A percentile compares a stretch with the other conserved stretches of the same genome.
Evolutionary conservation across 2,113 vertebrate species (phyloP).

Genomic region (Geococcyx californianus): DNA sequence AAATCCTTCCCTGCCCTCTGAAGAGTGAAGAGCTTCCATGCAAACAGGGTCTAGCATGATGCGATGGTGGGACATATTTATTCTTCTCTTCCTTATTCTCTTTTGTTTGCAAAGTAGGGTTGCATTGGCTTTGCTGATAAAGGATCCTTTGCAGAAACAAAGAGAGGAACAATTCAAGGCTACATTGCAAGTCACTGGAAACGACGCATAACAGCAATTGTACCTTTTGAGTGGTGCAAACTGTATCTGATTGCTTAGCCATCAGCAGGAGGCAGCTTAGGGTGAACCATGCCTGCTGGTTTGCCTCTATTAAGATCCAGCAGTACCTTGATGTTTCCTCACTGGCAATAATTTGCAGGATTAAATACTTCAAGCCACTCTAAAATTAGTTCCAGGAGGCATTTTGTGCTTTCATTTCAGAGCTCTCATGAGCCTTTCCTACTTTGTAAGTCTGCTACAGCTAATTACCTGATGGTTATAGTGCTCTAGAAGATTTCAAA

Average conservation of each 20-base stretch:
- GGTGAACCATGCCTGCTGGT: slow-evolving; percentile 22
- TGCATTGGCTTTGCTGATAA: not conserved
- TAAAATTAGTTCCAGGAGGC: slow-evolving; percentile 61
- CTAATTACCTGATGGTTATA: slow-evolving; percentile 56
- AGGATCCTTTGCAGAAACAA: not conserved
- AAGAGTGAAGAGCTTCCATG: not conserved
- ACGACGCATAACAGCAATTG: not conserved
- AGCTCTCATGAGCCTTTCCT: slow-evolving; percentile 46
- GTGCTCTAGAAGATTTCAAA: slow-evolving; percentile 15
- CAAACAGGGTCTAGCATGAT: not conserved
- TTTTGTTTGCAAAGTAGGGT: not conserved
- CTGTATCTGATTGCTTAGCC: not conserved
- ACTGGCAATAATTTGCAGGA: slow-evolving; percentile 61
- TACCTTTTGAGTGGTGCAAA: not conserved
- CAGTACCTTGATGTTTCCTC: slow-evolving; percentile 46
- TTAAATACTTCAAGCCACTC: slow-evolving; percentile 60
- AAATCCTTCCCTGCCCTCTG: not conserved
- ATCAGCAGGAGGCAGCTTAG: slow-evolving; percentile 29
- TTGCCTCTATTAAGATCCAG: slow-evolving; percentile 22
- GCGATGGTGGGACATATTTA: not conserved
- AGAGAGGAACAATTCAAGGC: not conserved
- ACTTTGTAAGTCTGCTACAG: slow-evolving; percentile 31
- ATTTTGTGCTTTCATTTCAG: slow-evolving; percentile 53
- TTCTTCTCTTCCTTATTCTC: not conserved
- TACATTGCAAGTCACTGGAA: not conserved